Evolutionary conservation across 2,797 vertebrate species (phyloP).

Genomic region (Labeo calbasu): DNA sequence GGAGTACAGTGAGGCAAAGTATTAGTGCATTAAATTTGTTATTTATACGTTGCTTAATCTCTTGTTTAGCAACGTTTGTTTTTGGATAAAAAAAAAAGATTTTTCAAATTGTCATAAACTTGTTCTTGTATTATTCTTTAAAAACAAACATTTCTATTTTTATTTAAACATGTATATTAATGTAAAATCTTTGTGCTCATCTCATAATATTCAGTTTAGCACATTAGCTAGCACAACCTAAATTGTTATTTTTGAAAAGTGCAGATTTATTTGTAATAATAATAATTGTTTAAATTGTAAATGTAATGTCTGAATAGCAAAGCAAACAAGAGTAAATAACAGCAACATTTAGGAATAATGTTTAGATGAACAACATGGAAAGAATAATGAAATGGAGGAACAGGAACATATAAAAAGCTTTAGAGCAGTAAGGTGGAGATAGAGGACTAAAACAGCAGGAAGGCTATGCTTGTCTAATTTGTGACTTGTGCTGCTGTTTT

Average conservation of each 20-base stretch:
- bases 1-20: background rate
- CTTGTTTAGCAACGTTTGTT: background rate
- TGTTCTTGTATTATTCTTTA: background rate
- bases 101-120: too few species aligned
- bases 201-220: background rate
- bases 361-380: background rate
- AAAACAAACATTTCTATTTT: background rate
- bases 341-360: background rate
- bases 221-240: background rate
- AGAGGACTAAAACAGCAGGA: background rate
- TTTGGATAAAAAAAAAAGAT: background rate
- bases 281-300: too few species aligned
- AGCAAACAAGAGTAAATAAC: background rate
- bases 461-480: background rate
- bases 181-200: background rate
- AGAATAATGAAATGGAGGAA: background rate
- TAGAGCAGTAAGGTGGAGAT: background rate
- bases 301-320: too few species aligned
- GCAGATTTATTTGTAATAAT: background rate
- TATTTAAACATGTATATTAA: background rate
- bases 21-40: too few species aligned
- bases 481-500: slow-evolving; percentile 10
- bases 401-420: background rate
- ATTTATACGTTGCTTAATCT: background rate
- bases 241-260: too few species aligned